Evolutionary conservation across 2,888 invertebrate genomes (phyloP).

Genomic region (Baccha elongata): DNA sequence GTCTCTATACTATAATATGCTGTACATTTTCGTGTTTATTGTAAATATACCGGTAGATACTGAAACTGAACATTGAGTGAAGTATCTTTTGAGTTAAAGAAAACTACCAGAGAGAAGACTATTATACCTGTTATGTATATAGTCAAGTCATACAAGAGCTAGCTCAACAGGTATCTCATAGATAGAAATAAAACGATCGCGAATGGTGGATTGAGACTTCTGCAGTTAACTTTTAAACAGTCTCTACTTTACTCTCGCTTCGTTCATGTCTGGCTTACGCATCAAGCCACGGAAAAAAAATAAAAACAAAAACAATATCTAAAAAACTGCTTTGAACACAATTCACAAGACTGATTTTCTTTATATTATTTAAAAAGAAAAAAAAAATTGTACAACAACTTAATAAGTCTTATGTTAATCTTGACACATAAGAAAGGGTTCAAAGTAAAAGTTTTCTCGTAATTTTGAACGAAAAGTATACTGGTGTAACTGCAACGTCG

Average conservation of each 20-base stretch:
- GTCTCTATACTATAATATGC: too few relatives aligned
- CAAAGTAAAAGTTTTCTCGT: constrained; percentile 62
- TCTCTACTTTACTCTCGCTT: constrained; percentile 63
- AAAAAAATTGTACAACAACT: constrained; percentile 8
- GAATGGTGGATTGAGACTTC: constrained; percentile 47
- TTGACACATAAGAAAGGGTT: constrained; percentile 33
- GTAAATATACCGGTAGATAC: neutral
- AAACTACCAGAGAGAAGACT: constrained; percentile 38
- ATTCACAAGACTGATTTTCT: constrained; percentile 51
- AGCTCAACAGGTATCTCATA: constrained; percentile 20
- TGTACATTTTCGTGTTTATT: neutral
- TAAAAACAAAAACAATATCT: constrained; percentile 35
- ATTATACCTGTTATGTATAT: too few relatives aligned
- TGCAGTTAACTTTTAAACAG: constrained; percentile 55
- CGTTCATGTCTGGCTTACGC: constrained; percentile 52
- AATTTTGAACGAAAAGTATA: constrained; percentile 44
- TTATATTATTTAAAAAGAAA: neutral
- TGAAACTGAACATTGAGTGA: constrained; percentile 10
- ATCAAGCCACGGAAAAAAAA: constrained; percentile 37
- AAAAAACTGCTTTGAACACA: constrained; percentile 50
- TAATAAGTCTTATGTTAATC: neutral
- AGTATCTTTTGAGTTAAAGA: constrained; percentile 45
- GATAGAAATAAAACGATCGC: constrained; percentile 31
- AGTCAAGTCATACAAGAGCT: constrained; percentile 40
- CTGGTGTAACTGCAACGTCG: constrained; percentile 61